These are phyloP conservation scores for Petrocephalus microphthalmus DNA, from an alignment of 2,113 vertebrate genomes.

Conservation along the genomic window DNA sequence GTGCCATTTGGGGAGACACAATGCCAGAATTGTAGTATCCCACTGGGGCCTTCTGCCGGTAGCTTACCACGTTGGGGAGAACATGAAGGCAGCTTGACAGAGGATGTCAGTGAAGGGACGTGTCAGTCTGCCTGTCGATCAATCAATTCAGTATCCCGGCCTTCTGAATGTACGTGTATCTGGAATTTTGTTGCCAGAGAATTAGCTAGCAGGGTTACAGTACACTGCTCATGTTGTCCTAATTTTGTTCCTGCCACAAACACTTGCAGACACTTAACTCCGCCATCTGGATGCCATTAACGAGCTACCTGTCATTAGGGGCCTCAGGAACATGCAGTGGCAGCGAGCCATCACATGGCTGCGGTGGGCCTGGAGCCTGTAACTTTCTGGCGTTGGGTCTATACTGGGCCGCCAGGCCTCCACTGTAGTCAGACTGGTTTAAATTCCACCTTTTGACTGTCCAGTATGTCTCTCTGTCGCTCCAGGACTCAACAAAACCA, in stretches of 20 bases:
- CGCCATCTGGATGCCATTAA: not conserved
- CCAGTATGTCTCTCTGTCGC: not conserved
- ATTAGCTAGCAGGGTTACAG: not conserved
- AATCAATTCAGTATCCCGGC: not conserved
- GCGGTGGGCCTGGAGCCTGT: not conserved
- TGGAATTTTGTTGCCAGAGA: not conserved
- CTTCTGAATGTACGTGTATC: not conserved
- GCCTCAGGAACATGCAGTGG: not conserved
- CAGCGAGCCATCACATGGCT: not conserved
- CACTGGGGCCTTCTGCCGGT: not conserved
- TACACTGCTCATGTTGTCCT: not conserved
- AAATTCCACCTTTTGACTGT: not conserved
- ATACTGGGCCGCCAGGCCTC: not conserved
- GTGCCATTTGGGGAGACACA: too few species aligned
- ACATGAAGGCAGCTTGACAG: not conserved
- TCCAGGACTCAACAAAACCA: conserved; percentile 72
- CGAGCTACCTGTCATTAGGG: not conserved
- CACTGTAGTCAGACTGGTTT: not conserved
- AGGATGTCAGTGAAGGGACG: not conserved
- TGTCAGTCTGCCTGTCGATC: not conserved
- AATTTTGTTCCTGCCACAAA: not conserved
- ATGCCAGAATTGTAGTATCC: too few species aligned
- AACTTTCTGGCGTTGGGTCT: not conserved
- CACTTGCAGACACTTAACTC: not conserved
- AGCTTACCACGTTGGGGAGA: not conserved